Conservation (phyloP, 2,888 invertebrate genomes). For the Drosophila macrospina region DNA sequence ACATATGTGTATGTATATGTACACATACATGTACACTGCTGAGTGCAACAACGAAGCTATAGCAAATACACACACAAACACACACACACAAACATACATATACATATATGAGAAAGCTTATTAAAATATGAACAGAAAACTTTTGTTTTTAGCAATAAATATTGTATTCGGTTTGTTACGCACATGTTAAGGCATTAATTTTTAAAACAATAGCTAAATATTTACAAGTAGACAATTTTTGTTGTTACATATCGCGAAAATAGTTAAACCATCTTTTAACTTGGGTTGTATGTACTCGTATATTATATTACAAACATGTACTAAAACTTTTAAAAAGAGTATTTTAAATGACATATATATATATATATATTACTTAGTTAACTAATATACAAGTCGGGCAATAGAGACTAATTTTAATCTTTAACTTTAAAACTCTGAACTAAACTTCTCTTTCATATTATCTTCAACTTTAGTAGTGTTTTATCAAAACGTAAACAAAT, state of each 20-base stretch:
- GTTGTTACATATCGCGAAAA: constrained; percentile 54
- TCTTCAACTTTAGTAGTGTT: constrained; percentile 55
- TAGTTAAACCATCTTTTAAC: constrained; percentile 48
- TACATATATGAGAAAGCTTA: constrained; percentile 29
- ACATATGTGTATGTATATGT: background rate
- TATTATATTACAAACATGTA: too few species aligned
- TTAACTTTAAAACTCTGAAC: constrained; percentile 17
- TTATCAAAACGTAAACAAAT: constrained; percentile 26
- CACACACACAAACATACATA: background rate
- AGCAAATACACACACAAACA: background rate
- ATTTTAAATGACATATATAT: constrained; percentile 25
- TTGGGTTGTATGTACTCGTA: constrained; percentile 58
- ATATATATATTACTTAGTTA: constrained; percentile 31
- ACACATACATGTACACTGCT: constrained; percentile 25
- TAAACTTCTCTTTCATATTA: constrained; percentile 9
- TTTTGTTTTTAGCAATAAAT: constrained; percentile 45
- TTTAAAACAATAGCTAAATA: constrained; percentile 66
- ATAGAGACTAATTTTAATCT: constrained; percentile 38
- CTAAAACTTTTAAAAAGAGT: constrained; percentile 32
- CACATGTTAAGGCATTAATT: constrained; percentile 72
- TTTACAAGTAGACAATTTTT: constrained; percentile 45
- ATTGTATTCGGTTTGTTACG: constrained; percentile 63
- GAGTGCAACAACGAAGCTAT: constrained; percentile 65
- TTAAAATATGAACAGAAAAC: constrained; percentile 30
- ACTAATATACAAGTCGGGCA: constrained; percentile 26